phyloP scores from a whole-genome alignment of 2,888 invertebrate genomes.

The Pyrocoelia pectoralis region DNA sequence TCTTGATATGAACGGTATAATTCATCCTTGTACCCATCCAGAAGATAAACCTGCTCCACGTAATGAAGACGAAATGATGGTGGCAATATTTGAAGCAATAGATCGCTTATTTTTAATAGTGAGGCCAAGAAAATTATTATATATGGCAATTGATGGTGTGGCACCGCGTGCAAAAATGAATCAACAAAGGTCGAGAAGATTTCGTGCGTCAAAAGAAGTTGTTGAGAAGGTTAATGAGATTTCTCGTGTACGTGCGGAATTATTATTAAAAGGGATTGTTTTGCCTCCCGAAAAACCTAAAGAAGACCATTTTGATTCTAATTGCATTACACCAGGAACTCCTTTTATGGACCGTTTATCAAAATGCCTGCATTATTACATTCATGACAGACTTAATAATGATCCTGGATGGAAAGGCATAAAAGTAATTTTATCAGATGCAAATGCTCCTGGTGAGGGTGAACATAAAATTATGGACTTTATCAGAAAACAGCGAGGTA shows the following conservation, averaged over 20 bases:
- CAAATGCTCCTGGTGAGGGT: constrained; percentile 97
- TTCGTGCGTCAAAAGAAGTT: constrained; percentile 95
- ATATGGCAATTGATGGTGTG: constrained; percentile 99
- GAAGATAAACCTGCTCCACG: constrained; percentile 97
- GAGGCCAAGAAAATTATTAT: constrained; percentile 89
- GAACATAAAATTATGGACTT: constrained; percentile 99
- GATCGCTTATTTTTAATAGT: constrained; percentile 94
- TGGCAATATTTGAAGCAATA: constrained; percentile 98
- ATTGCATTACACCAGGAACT: constrained; percentile 99
- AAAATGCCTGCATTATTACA: constrained; percentile 84
- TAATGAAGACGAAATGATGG: constrained; percentile 99
- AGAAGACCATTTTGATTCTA: constrained; percentile 96
- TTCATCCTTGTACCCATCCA: constrained; percentile 99
- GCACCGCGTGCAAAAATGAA: constrained; percentile 99
- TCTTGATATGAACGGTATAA: constrained; percentile 99
- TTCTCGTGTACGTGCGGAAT: constrained; percentile 77
- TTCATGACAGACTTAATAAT: constrained; percentile 87
- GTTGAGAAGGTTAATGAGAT: constrained; percentile 89
- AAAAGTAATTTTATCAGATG: constrained; percentile 97
- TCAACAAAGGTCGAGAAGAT: constrained; percentile 96
- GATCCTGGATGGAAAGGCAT: constrained; percentile 95
- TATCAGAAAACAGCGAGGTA: constrained; percentile 91
- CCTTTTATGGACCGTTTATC: constrained; percentile 95
- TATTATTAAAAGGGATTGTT: constrained; percentile 74
- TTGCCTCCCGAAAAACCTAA: constrained; percentile 89